Conservation (phyloP, 2,888 invertebrate genomes). For the Nomada goodeniana region DNA sequence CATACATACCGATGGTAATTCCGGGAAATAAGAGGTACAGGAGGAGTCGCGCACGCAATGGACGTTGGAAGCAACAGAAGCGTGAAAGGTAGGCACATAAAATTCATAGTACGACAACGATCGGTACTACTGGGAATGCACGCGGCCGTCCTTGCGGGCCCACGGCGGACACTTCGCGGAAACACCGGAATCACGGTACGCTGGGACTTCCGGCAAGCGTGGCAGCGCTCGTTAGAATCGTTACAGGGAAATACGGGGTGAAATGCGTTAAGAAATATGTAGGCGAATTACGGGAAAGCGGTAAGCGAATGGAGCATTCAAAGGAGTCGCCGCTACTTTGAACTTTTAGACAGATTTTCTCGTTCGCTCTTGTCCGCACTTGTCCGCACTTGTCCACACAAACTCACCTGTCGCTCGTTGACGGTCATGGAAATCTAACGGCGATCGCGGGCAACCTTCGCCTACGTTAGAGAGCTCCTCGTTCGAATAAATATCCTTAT, state of each 20-base stretch:
- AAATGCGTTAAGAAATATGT: too few species aligned
- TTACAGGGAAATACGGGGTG: too few species aligned
- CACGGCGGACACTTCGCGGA: constrained; percentile 19
- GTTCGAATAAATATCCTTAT: constrained; percentile 92
- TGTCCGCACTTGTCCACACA: too few species aligned
- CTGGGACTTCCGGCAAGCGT: constrained; percentile 79
- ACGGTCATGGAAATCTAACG: constrained; percentile 86
- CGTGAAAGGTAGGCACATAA: too few species aligned
- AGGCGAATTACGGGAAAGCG: too few species aligned
- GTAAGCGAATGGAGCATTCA: too few species aligned
- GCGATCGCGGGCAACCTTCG: constrained; percentile 86
- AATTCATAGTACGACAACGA: too few species aligned
- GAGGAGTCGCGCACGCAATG: background rate
- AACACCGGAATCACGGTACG: constrained; percentile 83
- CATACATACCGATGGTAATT: background rate
- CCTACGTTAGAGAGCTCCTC: constrained; percentile 83
- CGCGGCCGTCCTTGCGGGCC: background rate
- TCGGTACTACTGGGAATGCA: constrained; percentile 7
- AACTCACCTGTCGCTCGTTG: constrained; percentile 74
- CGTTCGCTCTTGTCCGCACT: too few species aligned
- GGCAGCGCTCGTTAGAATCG: constrained; percentile 1
- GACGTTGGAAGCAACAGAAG: background rate
- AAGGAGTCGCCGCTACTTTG: too few species aligned
- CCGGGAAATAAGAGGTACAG: background rate
- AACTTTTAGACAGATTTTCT: too few species aligned